These are phyloP conservation scores for Apogon hyalosoma DNA, from an alignment of 2,797 vertebrate species.

Conservation along the genomic window DNA sequence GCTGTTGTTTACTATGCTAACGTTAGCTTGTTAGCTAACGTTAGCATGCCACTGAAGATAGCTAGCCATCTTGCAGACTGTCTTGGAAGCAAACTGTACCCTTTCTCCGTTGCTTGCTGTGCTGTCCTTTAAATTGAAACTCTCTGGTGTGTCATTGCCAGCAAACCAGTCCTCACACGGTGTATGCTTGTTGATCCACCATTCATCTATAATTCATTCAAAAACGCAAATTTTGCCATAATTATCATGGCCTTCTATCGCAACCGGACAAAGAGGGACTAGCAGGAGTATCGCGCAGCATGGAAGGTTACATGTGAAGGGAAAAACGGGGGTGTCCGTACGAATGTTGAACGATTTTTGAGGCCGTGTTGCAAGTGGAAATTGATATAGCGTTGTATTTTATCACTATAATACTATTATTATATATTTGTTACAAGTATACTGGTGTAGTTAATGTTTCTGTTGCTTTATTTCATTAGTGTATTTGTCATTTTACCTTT, in stretches of 20 bases:
- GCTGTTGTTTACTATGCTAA: constrained; percentile 80
- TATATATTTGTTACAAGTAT: not conserved
- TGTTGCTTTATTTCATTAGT: not conserved
- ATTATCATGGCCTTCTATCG: constrained; percentile 85
- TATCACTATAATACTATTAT: accelerated
- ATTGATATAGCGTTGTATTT: accelerated
- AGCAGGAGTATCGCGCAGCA: constrained; percentile 71
- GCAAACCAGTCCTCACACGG: constrained; percentile 81
- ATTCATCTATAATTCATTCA: constrained; percentile 86
- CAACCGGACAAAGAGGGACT: constrained; percentile 89
- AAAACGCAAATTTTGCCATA: constrained; percentile 86
- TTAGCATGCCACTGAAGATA: constrained; percentile 77
- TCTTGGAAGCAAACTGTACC: constrained; percentile 85
- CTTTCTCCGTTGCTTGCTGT: constrained; percentile 83
- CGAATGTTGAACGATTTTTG: not conserved
- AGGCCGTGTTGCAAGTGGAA: accelerated
- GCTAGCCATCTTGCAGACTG: constrained; percentile 82
- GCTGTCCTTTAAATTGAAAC: constrained; percentile 82
- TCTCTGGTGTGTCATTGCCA: constrained; percentile 82
- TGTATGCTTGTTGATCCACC: constrained; percentile 81
- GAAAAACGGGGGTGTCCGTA: constrained; percentile 62
- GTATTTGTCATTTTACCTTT: constrained; percentile 16
- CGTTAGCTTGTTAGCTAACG: constrained; percentile 78
- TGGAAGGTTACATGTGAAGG: constrained; percentile 68
- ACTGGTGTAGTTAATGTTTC: not conserved